Conservation (phyloP, 1,140 invertebrate genomes). For the Drosophila willistoni region DNA sequence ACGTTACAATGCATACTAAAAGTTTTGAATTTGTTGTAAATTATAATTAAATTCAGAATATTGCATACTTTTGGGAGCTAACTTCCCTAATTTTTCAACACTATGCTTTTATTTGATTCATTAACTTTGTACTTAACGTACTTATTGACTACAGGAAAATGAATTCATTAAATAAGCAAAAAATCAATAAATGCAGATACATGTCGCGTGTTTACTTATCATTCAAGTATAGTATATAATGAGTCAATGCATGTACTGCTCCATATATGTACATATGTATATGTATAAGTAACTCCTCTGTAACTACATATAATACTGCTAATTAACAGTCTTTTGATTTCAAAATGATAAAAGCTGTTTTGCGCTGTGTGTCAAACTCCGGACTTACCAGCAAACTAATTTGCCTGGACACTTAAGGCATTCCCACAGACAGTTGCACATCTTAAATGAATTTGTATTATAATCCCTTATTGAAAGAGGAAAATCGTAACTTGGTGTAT, state of each 20-base stretch:
- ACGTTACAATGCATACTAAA: no score
- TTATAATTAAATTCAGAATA: no score
- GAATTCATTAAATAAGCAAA: no score
- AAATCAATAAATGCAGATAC: no score
- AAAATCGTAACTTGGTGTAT: conserved; percentile 15
- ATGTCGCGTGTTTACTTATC: no score
- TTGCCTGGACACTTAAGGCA: conserved; percentile 77
- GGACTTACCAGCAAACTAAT: conserved; percentile 75
- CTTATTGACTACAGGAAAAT: no score
- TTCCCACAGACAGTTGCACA: conserved; percentile 75
- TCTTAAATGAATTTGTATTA: conserved; percentile 36
- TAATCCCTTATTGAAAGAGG: conserved; percentile 11
- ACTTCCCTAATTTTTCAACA: no score
- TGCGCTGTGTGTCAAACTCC: not conserved
- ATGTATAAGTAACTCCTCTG: not conserved
- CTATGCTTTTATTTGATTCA: no score
- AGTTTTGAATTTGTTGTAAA: no score
- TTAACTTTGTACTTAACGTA: no score
- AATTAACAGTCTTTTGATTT: not conserved
- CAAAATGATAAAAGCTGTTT: not conserved
- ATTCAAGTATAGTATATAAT: not conserved
- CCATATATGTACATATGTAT: not conserved
- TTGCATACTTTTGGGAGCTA: no score
- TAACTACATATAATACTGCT: not conserved
- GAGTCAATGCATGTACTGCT: not conserved